phyloP scores from a whole-genome alignment of 2,113 vertebrate species.

The Zapus hudsonius region DNA sequence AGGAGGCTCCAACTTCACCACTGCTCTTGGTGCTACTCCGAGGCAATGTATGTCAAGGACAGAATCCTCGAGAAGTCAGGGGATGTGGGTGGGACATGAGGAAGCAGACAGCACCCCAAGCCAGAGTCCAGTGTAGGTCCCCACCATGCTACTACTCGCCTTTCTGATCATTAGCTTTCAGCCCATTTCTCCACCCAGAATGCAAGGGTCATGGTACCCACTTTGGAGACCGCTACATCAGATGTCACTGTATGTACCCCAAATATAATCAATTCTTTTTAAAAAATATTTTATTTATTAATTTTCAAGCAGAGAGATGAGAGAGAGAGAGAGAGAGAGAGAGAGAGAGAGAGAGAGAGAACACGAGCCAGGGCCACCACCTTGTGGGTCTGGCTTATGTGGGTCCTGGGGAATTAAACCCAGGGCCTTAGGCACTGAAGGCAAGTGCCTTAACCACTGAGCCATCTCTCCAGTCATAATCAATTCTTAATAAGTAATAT shows the following conservation, averaged over 20 bases:
- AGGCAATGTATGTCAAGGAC: neutral
- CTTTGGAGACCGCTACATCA: fast-evolving
- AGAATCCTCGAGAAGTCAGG: neutral
- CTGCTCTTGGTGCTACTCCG: neutral
- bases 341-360: no score
- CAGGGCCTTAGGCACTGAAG: no score
- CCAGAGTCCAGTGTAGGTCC: neutral
- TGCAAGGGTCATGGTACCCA: neutral
- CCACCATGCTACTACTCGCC: neutral
- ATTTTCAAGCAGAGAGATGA: no score
- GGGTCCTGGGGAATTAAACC: no score
- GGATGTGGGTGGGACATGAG: fast-evolving
- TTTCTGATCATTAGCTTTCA: neutral
- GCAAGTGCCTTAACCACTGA: no score
- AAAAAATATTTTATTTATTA: no score
- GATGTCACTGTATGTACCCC: neutral
- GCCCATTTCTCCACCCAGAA: neutral
- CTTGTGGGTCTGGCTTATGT: no score
- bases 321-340: no score
- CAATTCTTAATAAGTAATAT: neutral
- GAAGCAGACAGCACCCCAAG: neutral
- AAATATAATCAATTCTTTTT: neutral
- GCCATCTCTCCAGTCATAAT: no score
- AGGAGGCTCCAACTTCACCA: neutral
- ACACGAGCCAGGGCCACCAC: no score